These are phyloP conservation scores for Podiceps cristatus DNA, from an alignment of 2,113 vertebrate species.

Conservation along the genomic window DNA sequence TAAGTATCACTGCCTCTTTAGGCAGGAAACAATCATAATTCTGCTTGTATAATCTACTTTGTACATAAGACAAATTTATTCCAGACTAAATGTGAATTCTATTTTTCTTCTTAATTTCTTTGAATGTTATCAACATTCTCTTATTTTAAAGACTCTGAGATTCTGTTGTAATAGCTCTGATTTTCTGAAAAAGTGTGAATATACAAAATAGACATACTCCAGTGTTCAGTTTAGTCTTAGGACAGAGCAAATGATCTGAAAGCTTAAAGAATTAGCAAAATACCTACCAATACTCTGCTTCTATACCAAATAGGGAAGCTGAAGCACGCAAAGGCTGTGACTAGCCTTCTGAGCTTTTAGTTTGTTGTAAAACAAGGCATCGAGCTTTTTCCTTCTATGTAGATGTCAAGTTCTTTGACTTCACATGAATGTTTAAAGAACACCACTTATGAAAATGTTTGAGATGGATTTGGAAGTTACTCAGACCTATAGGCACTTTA, in stretches of 20 bases:
- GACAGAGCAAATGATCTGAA: neutral
- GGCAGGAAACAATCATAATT: neutral
- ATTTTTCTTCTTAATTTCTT: neutral
- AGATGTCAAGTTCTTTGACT: neutral
- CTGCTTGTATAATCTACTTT: neutral
- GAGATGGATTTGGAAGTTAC: neutral
- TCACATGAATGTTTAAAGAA: neutral
- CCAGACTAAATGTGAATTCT: neutral
- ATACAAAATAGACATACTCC: neutral
- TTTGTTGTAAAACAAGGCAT: neutral
- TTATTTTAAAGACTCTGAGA: neutral
- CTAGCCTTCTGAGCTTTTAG: neutral
- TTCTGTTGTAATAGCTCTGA: neutral
- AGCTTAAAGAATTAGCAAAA: neutral
- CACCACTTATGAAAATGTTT: neutral
- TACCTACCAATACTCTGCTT: neutral
- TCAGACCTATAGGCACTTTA: neutral
- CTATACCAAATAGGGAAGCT: neutral
- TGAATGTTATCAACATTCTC: neutral
- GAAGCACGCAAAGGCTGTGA: neutral
- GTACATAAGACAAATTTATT: neutral
- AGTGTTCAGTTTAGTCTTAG: neutral
- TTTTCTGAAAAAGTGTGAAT: neutral
- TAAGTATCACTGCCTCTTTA: neutral
- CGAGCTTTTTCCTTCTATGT: neutral